Conservation (phyloP, 2,888 invertebrate species). For the Agrilus mali region DNA sequence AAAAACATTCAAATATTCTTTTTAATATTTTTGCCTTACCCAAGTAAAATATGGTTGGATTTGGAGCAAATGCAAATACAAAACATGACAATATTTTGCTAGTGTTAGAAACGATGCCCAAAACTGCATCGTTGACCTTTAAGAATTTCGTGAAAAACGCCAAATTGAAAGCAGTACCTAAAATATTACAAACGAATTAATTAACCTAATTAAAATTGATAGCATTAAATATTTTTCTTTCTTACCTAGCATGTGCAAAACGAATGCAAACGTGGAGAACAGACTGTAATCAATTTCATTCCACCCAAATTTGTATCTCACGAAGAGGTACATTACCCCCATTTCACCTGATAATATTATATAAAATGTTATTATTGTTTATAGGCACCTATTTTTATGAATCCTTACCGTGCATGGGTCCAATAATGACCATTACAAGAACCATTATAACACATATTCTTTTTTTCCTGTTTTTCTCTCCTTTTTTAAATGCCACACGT, state of each 20-base stretch:
- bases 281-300: slow-evolving; percentile 44
- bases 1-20: background rate
- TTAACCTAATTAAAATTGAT: background rate
- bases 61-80: slow-evolving; percentile 28
- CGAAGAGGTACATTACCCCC: slow-evolving; percentile 42
- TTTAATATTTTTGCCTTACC: slow-evolving; percentile 17
- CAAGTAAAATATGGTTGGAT: slow-evolving; percentile 24
- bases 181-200: slow-evolving; percentile 6
- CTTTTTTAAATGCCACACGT: slow-evolving; percentile 37
- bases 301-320: slow-evolving; percentile 44
- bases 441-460: slow-evolving; percentile 38
- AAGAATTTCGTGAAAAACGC: slow-evolving; percentile 23
- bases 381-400: background rate
- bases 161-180: slow-evolving; percentile 24
- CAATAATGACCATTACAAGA: slow-evolving; percentile 38
- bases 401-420: slow-evolving; percentile 40
- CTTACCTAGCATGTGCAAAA: slow-evolving; percentile 41
- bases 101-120: slow-evolving; percentile 27
- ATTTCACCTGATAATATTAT: slow-evolving; percentile 39
- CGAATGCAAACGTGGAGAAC: slow-evolving; percentile 43
- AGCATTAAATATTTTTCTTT: slow-evolving; percentile 1
- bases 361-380: no score
- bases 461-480: slow-evolving; percentile 32
- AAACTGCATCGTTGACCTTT: slow-evolving; percentile 26
- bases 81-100: slow-evolving; percentile 28